Evolutionary conservation across 2,113 vertebrate species (phyloP).

Genomic region (Amphilophus citrinellus): DNA sequence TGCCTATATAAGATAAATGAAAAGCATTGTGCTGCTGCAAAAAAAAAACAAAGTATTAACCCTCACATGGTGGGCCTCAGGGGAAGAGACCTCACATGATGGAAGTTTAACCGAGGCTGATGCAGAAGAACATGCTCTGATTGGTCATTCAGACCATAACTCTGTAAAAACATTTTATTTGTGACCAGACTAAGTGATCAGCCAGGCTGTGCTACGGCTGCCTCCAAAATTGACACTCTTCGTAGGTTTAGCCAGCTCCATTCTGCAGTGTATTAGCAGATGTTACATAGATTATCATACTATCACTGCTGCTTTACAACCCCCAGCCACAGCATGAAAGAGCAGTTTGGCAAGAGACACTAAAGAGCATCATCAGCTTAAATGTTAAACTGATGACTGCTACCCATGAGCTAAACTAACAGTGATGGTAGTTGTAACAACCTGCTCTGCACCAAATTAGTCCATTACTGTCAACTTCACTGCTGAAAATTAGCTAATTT

Average conservation of each 20-base stretch:
- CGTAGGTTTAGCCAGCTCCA: background rate
- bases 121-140: background rate
- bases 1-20: constrained; percentile 10
- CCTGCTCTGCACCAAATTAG: too few species aligned
- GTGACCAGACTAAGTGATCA: background rate
- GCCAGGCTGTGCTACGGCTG: too few species aligned
- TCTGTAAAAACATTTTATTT: background rate
- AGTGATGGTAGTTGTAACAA: too few species aligned
- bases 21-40: constrained; percentile 3
- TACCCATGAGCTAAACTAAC: too few species aligned
- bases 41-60: constrained; percentile 23
- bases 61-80: constrained; percentile 41
- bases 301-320: too few species aligned
- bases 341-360: too few species aligned
- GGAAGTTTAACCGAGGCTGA: constrained; percentile 11
- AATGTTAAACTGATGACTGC: too few species aligned
- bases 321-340: too few species aligned
- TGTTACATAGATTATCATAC: background rate
- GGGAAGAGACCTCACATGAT: constrained; percentile 53
- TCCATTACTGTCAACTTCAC: too few species aligned
- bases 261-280: background rate
- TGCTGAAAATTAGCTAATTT: too few species aligned
- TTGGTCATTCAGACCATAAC: background rate
- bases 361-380: too few species aligned
- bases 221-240: background rate